Evolutionary conservation across 2,888 invertebrate genomes (phyloP).

Genomic region (Habrosyne pyritoides): DNA sequence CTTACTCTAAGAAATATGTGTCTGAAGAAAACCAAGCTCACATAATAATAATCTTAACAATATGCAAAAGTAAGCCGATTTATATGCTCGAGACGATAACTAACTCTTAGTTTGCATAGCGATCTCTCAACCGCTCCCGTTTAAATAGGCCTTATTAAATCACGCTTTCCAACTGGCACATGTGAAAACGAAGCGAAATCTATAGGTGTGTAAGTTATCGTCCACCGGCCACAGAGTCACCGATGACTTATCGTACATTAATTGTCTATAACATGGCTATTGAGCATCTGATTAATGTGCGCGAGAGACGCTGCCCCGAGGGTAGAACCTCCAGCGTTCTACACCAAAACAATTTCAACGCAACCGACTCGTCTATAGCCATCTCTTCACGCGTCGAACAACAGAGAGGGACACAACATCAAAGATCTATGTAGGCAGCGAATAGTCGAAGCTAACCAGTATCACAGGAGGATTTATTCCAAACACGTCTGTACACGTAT

Average conservation of each 20-base stretch:
- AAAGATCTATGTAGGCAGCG: neutral
- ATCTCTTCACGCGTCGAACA: neutral
- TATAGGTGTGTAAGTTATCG: slow-evolving; percentile 47
- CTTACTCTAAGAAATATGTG: neutral
- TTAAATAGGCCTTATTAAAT: slow-evolving; percentile 33
- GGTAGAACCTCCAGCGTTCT: slow-evolving; percentile 9
- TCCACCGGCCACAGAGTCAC: slow-evolving; percentile 26
- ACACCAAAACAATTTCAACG: neutral
- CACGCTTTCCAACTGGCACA: slow-evolving; percentile 37
- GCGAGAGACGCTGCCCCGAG: slow-evolving; percentile 24
- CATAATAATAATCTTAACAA: slow-evolving; percentile 6
- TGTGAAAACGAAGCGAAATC: slow-evolving; percentile 35
- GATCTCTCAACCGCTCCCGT: slow-evolving; percentile 21
- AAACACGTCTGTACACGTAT: no score
- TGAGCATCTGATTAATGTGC: slow-evolving; percentile 50
- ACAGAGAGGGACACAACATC: neutral
- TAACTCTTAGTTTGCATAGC: neutral
- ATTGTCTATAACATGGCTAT: slow-evolving; percentile 55
- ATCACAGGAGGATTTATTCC: slow-evolving; percentile 29
- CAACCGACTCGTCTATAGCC: neutral
- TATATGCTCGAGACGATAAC: slow-evolving; percentile 2
- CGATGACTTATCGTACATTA: slow-evolving; percentile 61
- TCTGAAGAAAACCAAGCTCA: neutral
- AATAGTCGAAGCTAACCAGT: slow-evolving; percentile 9
- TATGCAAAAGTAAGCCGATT: slow-evolving; percentile 20